Base-by-base conservation (phyloP, 2,888 invertebrate species). In the Microdon myrmicae region DNA sequence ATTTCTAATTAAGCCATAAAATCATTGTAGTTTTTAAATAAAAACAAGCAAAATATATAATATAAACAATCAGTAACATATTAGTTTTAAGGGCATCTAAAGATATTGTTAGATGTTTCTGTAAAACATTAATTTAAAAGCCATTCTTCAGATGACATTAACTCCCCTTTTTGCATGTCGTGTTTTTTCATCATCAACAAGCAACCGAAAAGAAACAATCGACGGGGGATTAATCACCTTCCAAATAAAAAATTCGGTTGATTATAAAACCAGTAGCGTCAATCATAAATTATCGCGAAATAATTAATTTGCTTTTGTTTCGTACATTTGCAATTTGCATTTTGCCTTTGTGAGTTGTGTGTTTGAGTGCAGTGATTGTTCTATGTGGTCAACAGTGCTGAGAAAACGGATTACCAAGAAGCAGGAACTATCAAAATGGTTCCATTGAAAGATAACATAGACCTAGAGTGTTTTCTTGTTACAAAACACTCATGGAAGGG, bases 401-500 rank as follows among this genome's bases (percentile, higher is more conserved):
- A 13, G 12, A 19, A 19, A 26, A 44, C 38, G 25, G 1, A 41
- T 55, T 29, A 49, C 45, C 41, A 13, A 43, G 43, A 22, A 41
- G 10, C 9, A 14, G 58, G 58, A 64, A 29, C 64, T 54, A 32
- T 28, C 39, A 68, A 53, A 55, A 75, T 77, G 77, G 71, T 74
- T 71, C 73, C 76, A 67, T 68, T 75, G 20, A 79, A 91, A 82
- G 94, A 96, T 81, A 97, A 96, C 83, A 88, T 90, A 75, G 98
- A 99, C 87, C 86, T 96, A 78, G 92, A 94, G 69, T 96, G 97
- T 77, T 99, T 94, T 82, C 87, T 94, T 75, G 96, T 97, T 75
- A 96, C 93, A 22, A 99, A 99, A 82, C 96, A 96, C 80, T 95
- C 92, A 16, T 99, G 98, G 98, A 97, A 96, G 81, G 99, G 98